Base-by-base conservation (phyloP, 2,888 invertebrate genomes). In the Ophion costatus region DNA sequence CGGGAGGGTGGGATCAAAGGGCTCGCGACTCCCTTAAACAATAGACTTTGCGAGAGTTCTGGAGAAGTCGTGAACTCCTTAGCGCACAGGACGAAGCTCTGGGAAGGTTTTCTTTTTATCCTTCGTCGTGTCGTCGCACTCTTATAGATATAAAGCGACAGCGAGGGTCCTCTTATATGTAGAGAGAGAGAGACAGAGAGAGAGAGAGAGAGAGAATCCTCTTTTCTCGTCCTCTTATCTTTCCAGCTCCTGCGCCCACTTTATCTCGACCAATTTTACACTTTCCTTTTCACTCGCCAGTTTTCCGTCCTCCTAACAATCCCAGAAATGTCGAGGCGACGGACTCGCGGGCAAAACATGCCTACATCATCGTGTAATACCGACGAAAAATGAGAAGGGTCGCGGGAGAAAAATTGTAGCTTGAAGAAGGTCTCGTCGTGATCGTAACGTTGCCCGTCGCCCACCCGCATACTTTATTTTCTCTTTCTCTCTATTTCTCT, bases 41-140 rank as follows among this genome's bases (percentile, higher is more conserved):
- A 85, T 83, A 63, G 80, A 82, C 82, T 74, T 82, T 85, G 82
- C 80, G 83, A 80, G 83, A 77, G 70, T 74, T 87, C 77, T 84
- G 89, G 89, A 78, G 80, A 87, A 87, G 87, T 89, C 88, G 88
- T 88, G 85, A 86, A 87, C 87, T 87, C 83, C 86, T 88, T 83
- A 86, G 84, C 70, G 67, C 69, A 63, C 86, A 56, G 42, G 29
- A 17, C 61, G 61, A 51, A 74, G 74, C 67, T 33, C 75, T 38
- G 63, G 80, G 80, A 82, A 63, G 63, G 59, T 80, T 82, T 81
- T 61, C 61, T 84, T 82, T 84, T 84, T 75, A 56, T 78, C 80
- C 78, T 29, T 84, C 78, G 86, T 85, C 83, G 82, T 85, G 81
- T 87, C 86, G 59, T 38, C 73, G 61, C 20, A 22, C n/a, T 81